Base-by-base conservation (phyloP, 2,113 vertebrate genomes). In the Felis chaus region DNA sequence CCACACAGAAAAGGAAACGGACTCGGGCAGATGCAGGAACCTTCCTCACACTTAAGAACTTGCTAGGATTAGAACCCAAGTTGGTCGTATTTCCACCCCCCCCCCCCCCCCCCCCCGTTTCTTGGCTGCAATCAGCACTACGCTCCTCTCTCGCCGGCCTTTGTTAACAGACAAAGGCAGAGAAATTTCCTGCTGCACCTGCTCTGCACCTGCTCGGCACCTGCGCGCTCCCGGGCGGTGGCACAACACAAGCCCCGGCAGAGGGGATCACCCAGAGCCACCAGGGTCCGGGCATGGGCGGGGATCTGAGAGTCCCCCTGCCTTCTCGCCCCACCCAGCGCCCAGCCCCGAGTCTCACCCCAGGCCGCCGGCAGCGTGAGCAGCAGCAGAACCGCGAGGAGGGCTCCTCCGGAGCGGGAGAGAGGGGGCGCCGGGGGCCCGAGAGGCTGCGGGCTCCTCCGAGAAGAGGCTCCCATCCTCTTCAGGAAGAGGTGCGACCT, bases 321-420 rank as follows among this genome's bases (percentile, higher is more conserved):
- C 45, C 23, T 18, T 9, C 55, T 23, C 9, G 1, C 9, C 29
- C 19, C 55, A 29, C 82, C 8, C 45, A 0, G 53, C 1, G 7
- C 45, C 45, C 53, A 3, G 66, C 55, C 33, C 84, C 3, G 36
- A 14, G 0, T 80, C 97, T 97, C 94, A 94, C 95, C 97, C 83
- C 76, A 36, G 45, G 91, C 65, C 0, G 39, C 63, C 0, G n/a
- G 79, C 87, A 73, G 68, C 63, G 55, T 11, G 3, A 92, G 84
- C 68, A 95, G 94, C 68, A 39, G 33, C 95, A 48, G 33, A 1
- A 41, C 11, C 1, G 10, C 69, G 53, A 45, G 63, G n/a, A 18
- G 33, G 9, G 69, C 48, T 69, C 68, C 80, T 73, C 93, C 1
- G 4, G 1, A 4, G 61, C 91, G 1, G 31, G 3, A 33, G 33